Percentiles rank a stretch among this genome's conserved stretches.
Evolutionary conservation across 2,113 vertebrate species (phyloP).

Genomic region (Phasianus colchicus): DNA sequence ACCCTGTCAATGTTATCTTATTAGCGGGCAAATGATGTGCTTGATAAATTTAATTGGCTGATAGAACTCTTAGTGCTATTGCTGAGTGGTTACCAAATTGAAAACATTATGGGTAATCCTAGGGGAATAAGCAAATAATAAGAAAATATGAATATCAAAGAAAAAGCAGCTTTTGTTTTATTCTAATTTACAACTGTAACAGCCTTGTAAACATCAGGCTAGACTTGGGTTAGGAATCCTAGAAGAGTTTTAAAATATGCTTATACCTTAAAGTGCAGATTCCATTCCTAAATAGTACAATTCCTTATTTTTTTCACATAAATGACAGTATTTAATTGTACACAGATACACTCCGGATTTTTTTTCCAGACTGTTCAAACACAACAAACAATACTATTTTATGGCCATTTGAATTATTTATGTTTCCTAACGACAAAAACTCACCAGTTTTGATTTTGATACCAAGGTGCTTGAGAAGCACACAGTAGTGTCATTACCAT

Average conservation of each 20-base stretch:
- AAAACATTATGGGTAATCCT: conserved; percentile 74
- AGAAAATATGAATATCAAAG: conserved; percentile 72
- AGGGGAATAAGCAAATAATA: conserved; percentile 74
- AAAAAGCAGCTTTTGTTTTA: conserved; percentile 62
- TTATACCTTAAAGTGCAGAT: conserved; percentile 25
- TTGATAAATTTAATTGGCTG: conserved; percentile 83
- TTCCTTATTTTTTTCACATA: conserved; percentile 44
- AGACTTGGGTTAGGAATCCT: conserved; percentile 47
- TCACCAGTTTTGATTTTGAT: conserved; percentile 76
- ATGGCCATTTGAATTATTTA: conserved; percentile 79
- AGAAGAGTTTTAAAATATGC: conserved; percentile 18
- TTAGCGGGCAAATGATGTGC: conserved; percentile 74
- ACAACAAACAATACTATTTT: conserved; percentile 72
- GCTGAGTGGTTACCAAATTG: conserved; percentile 78
- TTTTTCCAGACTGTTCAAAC: conserved; percentile 68
- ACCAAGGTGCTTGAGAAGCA: conserved; percentile 77
- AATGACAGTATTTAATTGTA: conserved; percentile 60
- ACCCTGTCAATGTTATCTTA: conserved; percentile 70
- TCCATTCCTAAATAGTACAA: background rate
- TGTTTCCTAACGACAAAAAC: conserved; percentile 77
- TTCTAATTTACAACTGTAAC: conserved; percentile 42
- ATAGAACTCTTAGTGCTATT: conserved; percentile 74
- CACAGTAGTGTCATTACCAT: conserved; percentile 82
- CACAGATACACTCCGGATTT: conserved; percentile 38
- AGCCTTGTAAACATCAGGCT: conserved; percentile 43